Percentiles rank a stretch among this genome's conserved stretches.
phyloP scores from a whole-genome alignment of 1,140 invertebrate genomes.

The Drosophila sp. region DNA sequence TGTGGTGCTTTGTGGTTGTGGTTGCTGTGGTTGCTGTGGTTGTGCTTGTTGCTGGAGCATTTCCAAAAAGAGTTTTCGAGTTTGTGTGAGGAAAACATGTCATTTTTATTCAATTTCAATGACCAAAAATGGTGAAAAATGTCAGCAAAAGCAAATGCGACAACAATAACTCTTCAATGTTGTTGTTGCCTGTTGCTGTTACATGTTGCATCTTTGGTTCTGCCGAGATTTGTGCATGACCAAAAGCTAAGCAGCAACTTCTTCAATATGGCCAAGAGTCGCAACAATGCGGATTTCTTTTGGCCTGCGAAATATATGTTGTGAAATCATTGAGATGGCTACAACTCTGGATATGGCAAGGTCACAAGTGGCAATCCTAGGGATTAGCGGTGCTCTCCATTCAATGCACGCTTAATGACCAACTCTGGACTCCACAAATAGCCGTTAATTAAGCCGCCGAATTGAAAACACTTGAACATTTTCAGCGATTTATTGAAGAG shows the following conservation, averaged over 20 bases:
- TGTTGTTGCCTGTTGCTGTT: slow-evolving; percentile 14
- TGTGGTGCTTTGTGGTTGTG: slow-evolving; percentile 17
- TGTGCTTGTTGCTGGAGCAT: slow-evolving; percentile 34
- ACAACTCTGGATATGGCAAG: slow-evolving; percentile 36
- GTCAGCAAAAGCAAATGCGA: slow-evolving; percentile 47
- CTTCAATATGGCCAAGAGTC: slow-evolving; percentile 26
- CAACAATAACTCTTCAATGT: slow-evolving; percentile 47
- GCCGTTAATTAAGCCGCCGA: slow-evolving; percentile 43
- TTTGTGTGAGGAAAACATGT: slow-evolving; percentile 78
- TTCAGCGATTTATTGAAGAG: neutral
- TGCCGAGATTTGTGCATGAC: slow-evolving; percentile 69
- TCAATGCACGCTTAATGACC: slow-evolving; percentile 29
- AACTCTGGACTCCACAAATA: slow-evolving; percentile 25
- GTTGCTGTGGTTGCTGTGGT: neutral
- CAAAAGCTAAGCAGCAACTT: slow-evolving; percentile 45
- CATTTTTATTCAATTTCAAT: slow-evolving; percentile 79
- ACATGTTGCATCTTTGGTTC: slow-evolving; percentile 53
- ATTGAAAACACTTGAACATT: slow-evolving; percentile 16
- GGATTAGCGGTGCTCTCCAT: slow-evolving; percentile 29
- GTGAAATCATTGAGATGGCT: slow-evolving; percentile 26
- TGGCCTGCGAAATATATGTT: neutral
- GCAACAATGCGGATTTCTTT: slow-evolving; percentile 65
- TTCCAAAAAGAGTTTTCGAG: slow-evolving; percentile 68
- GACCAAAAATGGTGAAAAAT: slow-evolving; percentile 78
- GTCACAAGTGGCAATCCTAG: slow-evolving; percentile 42